These are phyloP conservation scores for Acronicta aceris DNA, from an alignment of 2,888 invertebrate species.

Conservation along the genomic window DNA sequence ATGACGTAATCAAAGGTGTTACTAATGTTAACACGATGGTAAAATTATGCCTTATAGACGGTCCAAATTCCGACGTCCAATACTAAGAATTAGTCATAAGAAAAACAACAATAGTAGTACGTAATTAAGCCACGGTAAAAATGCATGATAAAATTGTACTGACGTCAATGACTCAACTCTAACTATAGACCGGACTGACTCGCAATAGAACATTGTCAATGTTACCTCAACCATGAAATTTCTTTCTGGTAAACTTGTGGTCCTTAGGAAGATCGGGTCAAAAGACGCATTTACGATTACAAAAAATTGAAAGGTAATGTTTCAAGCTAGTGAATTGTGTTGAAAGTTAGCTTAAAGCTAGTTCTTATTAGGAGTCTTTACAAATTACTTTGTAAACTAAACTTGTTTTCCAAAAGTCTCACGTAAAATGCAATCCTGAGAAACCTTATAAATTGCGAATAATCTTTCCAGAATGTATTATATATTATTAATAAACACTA, in stretches of 20 bases:
- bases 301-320: conserved; percentile 14
- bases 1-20: conserved; percentile 46
- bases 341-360: not conserved
- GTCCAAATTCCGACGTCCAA: conserved; percentile 35
- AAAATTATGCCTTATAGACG: conserved; percentile 17
- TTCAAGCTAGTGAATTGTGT: conserved; percentile 31
- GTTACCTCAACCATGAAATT: conserved; percentile 48
- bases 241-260: conserved; percentile 23
- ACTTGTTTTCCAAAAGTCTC: no score
- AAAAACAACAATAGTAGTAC: conserved; percentile 47
- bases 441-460: conserved; percentile 17
- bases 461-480: conserved; percentile 8
- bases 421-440: conserved; percentile 1
- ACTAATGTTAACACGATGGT: conserved; percentile 18
- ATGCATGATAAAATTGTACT: conserved; percentile 44
- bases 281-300: conserved; percentile 13
- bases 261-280: conserved; percentile 30
- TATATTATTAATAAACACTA: not conserved
- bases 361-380: not conserved
- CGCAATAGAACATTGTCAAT: conserved; percentile 43
- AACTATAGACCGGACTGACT: conserved; percentile 35
- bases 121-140: conserved; percentile 42
- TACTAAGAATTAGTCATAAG: conserved; percentile 47
- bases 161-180: conserved; percentile 50
- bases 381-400: conserved; percentile 1